Evolutionary conservation across 1,140 invertebrate species (phyloP), one percentile per base, ranked within the genome.

Genomic region (Adoxophyes honmai): DNA sequence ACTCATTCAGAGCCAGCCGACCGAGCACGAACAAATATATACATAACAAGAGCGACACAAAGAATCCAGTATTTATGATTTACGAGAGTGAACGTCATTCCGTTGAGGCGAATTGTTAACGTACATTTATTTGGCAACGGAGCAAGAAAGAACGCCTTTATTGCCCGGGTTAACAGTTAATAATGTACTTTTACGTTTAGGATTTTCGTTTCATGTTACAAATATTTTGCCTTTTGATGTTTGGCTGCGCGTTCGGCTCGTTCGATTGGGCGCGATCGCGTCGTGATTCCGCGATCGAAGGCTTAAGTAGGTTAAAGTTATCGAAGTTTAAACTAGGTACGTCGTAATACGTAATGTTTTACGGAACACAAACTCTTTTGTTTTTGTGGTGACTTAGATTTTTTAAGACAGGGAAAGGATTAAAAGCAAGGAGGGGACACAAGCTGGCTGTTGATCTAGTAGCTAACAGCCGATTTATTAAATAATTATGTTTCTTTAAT

Each of bases 1-100:
- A 28, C 21, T 53, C 38, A 74, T 78, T 80, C 64, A 66, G 33
- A 62, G 34, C 35, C 68, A 75, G 66, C 59, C 21, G 54, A 70
- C 59, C 64, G 68, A 51, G 63, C 66, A 59, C 62, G 60, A 74
- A 71, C 71, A 78, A 71, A 74, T 68, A 78, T 63, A 68, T 14
- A 28, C 14, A 36, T 48, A 55, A 18, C 21, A 54, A 59, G 42
- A 55, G 68, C 28, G 52, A 52, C 14, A 59, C 37, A 52, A 57
- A 34, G 33, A 36, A 35, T 48, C 4, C 16, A 14, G n/a, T 58
- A 51, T 37, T 67, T 68, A 75, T 75, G 72, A 73, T 78, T 73
- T 70, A 77, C 55, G 65, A 70, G 56, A 39, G 9, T 11, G 52
- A 59, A 66, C 61, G 66, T 78, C 70, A 65, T 66, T 70, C 44